Base-by-base conservation (phyloP, 2,888 invertebrate genomes). In the Plebejus argus region DNA sequence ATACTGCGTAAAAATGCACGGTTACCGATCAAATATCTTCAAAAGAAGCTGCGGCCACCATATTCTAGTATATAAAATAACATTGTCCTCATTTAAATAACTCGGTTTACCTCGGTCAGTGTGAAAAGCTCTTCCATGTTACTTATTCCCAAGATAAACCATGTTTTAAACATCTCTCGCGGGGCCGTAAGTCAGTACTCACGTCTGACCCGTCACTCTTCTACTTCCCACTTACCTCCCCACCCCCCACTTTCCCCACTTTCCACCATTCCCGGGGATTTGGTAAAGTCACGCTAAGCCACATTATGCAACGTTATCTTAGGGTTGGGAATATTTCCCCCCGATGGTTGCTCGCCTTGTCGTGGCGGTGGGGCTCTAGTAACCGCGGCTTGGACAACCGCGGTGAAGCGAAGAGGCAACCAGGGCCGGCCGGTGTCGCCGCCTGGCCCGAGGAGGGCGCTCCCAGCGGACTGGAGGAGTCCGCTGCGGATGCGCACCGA, bases 151-250 rank as follows among this genome's bases (percentile, higher is more conserved):
- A 28, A 66, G 66, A 66, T 20, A 66, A 28, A 66, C 28, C 28
- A 66, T 66, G 66, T 66, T 66, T 66, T 66, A 66, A 66, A 66
- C 23, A 66, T 66, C 5, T 66, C 28, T 66, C 66, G 23, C 61
- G 66, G 28, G 66, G 66, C 66, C 28, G 66, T 66, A 66, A 66
- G 66, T 66, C 66, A 66, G 66, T 66, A 28, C 28, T 66, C 66
- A 66, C 28, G 66, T 66, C 28, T 66, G 66, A 66, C 66, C 66
- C 28, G 28, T 66, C 66, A 66, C 66, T 66, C 66, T 15, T 53
- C 18, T 10, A 53, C 53, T 53, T 53, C 5, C 18, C 49, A 49
- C 15, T 49, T 49, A 15, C 53, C 53, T 53, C 53, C 18, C 53
- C 5, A 15, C 2, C 49, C 18, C 4, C 39, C 8, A 15, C 15